A percentile compares a stretch with the other conserved stretches of the same genome.
phyloP scores from a whole-genome alignment of 2,113 vertebrate species.

The Lampris incognitus region DNA sequence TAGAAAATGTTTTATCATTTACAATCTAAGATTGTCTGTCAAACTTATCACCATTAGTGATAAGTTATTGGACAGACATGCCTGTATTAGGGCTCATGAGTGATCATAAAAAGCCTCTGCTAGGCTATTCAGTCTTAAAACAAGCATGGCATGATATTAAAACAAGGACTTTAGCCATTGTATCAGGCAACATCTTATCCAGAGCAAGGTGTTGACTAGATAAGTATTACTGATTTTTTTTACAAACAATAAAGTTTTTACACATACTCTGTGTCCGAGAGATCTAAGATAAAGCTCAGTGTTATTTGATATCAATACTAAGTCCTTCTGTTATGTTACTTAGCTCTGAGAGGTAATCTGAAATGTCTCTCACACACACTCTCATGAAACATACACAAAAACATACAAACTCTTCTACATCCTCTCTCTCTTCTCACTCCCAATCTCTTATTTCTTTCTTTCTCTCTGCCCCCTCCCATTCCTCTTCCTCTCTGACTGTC shows the following conservation, averaged over 20 bases:
- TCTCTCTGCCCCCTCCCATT: neutral
- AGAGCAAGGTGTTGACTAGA: neutral
- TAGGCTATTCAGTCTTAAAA: neutral
- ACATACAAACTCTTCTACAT: too few relatives aligned
- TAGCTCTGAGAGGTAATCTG: slow-evolving; percentile 8
- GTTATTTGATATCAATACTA: neutral
- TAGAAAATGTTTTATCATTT: too few relatives aligned
- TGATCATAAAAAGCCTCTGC: neutral
- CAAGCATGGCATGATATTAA: neutral
- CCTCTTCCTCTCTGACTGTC: slow-evolving; percentile 54
- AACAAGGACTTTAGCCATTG: neutral
- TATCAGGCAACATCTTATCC: neutral
- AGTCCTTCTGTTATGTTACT: slow-evolving; percentile 2
- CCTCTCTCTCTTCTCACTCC: slow-evolving; percentile 9
- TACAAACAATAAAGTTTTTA: too few relatives aligned
- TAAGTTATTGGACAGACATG: too few relatives aligned
- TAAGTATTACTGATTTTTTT: neutral
- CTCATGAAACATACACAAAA: neutral
- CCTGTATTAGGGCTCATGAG: neutral
- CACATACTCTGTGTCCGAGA: too few relatives aligned
- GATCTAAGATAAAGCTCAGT: neutral
- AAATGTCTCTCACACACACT: neutral
- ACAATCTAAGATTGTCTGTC: too few relatives aligned
- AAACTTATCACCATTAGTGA: too few relatives aligned
- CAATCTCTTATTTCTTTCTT: neutral